These are phyloP conservation scores for Chiloscyllium plagiosum DNA, from an alignment of 2,113 vertebrate genomes.

Conservation along the genomic window DNA sequence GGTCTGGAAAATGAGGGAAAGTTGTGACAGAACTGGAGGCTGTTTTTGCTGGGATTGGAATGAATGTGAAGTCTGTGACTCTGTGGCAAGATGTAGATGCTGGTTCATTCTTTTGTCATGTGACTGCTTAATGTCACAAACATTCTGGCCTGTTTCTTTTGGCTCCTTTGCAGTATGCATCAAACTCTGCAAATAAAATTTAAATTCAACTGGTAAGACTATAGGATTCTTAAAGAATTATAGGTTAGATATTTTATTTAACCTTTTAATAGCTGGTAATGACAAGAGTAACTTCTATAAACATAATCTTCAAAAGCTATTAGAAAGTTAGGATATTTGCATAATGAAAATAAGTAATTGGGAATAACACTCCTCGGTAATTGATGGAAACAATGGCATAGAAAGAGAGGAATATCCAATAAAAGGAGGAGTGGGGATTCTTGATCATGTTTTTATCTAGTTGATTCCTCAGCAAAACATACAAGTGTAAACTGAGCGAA, in stretches of 20 bases:
- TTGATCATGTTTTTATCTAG: neutral
- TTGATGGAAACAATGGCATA: neutral
- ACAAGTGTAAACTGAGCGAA: neutral
- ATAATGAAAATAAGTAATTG: neutral
- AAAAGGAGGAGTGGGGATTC: neutral
- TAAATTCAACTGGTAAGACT: constrained; percentile 33
- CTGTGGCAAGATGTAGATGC: constrained; percentile 68
- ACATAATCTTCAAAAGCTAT: neutral
- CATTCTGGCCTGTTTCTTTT: constrained; percentile 64
- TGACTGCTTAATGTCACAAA: constrained; percentile 53
- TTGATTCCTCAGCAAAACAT: neutral
- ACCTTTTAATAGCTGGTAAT: neutral
- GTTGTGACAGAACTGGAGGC: constrained; percentile 69
- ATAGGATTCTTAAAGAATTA: neutral
- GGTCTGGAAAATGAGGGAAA: constrained; percentile 73
- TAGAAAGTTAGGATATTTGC: neutral
- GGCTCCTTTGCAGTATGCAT: constrained; percentile 63
- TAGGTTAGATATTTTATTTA: neutral
- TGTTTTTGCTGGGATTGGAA: constrained; percentile 70
- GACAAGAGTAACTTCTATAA: neutral
- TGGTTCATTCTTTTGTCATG: constrained; percentile 69
- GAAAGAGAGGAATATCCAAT: neutral
- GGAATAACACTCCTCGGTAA: neutral
- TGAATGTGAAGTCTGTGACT: constrained; percentile 63
- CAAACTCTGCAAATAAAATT: constrained; percentile 65